A percentile compares a stretch with the other conserved stretches of the same genome.
phyloP scores from a whole-genome alignment of 2,113 vertebrate species.

The Probosciger aterrimus region DNA sequence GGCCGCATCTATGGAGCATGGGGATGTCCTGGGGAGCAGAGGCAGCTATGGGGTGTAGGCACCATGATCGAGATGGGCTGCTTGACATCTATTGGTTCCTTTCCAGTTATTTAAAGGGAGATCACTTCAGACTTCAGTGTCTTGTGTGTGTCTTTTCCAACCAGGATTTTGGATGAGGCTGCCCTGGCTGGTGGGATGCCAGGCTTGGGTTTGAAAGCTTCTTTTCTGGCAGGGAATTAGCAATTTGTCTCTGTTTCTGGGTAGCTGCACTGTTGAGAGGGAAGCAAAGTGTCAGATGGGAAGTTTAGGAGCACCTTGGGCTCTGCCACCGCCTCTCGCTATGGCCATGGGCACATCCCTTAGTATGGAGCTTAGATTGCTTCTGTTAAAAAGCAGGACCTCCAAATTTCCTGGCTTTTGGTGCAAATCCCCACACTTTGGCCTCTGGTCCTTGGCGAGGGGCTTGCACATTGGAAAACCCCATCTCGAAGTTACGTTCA shows the following conservation, averaged over 20 bases:
- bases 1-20: fast-evolving
- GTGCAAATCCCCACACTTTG: fast-evolving
- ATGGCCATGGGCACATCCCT: background rate
- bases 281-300: background rate
- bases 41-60: background rate
- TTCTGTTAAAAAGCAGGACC: background rate
- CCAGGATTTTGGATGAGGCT: background rate
- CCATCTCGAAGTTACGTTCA: background rate
- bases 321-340: background rate
- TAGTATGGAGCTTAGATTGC: background rate
- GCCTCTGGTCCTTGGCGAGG: background rate
- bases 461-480: background rate
- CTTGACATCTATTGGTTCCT: background rate
- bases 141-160: background rate
- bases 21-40: background rate
- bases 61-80: fast-evolving
- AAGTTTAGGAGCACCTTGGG: background rate
- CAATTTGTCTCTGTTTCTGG: background rate
- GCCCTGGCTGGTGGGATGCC: background rate
- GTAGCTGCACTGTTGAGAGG: fast-evolving
- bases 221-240: background rate
- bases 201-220: background rate
- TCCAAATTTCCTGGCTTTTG: background rate
- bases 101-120: background rate
- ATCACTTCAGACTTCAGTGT: background rate